Conservation (phyloP, 92 coral and sea anemone species). For the Siderastrea siderea region DNA sequence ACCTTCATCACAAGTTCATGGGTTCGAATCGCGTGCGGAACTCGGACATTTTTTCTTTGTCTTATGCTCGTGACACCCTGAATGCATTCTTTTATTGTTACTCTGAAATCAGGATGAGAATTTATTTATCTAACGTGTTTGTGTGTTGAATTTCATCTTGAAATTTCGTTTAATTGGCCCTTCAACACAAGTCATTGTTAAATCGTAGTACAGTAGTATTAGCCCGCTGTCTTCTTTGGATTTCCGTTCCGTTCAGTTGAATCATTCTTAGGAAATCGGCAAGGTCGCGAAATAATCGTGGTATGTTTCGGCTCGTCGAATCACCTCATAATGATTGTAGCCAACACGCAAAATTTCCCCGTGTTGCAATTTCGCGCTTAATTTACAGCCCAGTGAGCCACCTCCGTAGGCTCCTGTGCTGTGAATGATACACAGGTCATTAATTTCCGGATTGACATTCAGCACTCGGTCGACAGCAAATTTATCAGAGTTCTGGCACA, state of each 20-base stretch:
- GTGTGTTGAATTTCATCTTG: no score
- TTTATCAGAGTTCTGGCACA: background rate
- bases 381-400: background rate
- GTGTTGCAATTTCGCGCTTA: background rate
- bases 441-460: slow-evolving; percentile 19
- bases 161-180: no score
- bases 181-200: background rate
- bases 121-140: no score
- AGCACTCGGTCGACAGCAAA: slow-evolving; percentile 23
- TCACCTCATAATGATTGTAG: background rate
- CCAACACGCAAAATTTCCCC: slow-evolving; percentile 6
- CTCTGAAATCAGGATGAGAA: no score
- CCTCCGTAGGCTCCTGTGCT: slow-evolving; percentile 12
- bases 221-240: background rate
- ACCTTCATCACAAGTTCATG: no score
- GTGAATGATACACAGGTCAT: slow-evolving; percentile 9
- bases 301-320: slow-evolving; percentile 12
- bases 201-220: background rate
- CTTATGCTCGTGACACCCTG: no score
- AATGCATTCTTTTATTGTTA: no score
- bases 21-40: no score
- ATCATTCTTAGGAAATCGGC: background rate
- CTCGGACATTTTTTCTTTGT: no score
- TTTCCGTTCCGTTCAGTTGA: background rate
- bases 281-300: slow-evolving; percentile 7